Evolutionary conservation across 2,888 invertebrate species (phyloP).

Genomic region (Dendrolimus houi): DNA sequence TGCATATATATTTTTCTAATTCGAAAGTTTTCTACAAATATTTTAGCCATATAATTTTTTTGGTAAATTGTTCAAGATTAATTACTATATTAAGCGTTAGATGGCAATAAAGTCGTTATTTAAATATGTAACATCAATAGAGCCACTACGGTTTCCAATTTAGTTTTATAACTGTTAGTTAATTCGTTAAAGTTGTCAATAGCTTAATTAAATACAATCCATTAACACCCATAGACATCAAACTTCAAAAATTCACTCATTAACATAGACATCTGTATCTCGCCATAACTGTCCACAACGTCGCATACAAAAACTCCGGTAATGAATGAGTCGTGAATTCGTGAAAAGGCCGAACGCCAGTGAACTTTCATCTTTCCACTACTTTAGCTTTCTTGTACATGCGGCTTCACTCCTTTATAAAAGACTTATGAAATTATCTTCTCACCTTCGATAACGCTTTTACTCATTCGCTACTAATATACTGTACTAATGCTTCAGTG

Average conservation of each 20-base stretch:
- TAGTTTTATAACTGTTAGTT: neutral
- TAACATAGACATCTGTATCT: neutral
- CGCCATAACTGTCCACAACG: neutral
- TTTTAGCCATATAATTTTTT: neutral
- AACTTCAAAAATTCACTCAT: neutral
- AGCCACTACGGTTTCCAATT: neutral
- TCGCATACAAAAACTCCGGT: neutral
- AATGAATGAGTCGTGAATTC: neutral
- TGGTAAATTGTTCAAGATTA: neutral
- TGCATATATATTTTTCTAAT: conserved; percentile 20
- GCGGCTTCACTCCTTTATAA: conserved; percentile 47
- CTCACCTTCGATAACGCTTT: conserved; percentile 21
- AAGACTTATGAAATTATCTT: conserved; percentile 18
- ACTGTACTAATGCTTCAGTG: conserved; percentile 9
- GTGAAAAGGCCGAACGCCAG: conserved; percentile 33
- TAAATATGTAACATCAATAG: neutral
- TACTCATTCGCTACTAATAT: conserved; percentile 21
- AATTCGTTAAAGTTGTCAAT: neutral
- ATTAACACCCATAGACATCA: neutral
- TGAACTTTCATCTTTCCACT: conserved; percentile 38
- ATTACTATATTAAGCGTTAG: neutral
- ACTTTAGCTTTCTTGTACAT: conserved; percentile 48
- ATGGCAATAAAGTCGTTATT: neutral
- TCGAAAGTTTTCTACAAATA: neutral
- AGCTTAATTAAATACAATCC: neutral